Base-by-base conservation (phyloP, 1,140 invertebrate species). In the Drosophila elegans region DNA sequence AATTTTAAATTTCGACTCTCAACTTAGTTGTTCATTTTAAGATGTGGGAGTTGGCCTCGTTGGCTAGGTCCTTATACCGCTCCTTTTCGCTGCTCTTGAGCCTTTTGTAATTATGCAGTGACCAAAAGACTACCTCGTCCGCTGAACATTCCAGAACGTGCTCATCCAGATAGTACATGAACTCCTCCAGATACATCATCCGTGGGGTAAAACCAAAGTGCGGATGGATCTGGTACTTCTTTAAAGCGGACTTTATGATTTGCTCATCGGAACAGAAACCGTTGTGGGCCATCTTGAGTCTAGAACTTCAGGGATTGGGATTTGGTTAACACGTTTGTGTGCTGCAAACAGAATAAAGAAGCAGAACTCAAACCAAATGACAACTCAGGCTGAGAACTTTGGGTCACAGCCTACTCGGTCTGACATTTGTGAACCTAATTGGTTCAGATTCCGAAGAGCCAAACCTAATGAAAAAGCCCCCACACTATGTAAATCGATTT, bases 401-500 rank as follows among this genome's bases (percentile, higher is more conserved):
- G 49, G 49, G 63, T 44, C 63, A 64, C 12, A 44, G 63, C 60
- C 60, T 64, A 29, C 44, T 49, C 36, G 5, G 44, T 12, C 45
- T 67, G 61, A 67, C 61, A 67, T 67, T 67, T 67, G 41, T 57
- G 64, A 78, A 78, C 64, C 78, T 86, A 85, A 86, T 85, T 81
- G 79, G 79, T 52, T 52, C 74, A 46, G 63, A 54, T 66, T 63
- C 64, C 72, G 53, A 67, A 77, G 48, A 32, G 75, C 46, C 83
- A 69, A 88, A 80, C 81, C 80, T 84, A 83, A 82, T 84, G 76
- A 76, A 82, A 82, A 80, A 64, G 72, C 77, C 66, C 45, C 7
- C 32, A 44, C 64, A 79, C 29, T 86, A 86, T 86, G 83, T 88
- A 88, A 88, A 88, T 88, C 83, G 84, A 88, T 88, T 88, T 88